Evolutionary conservation across 1,140 invertebrate species (phyloP).

Genomic region (Tetramorium simillimum): DNA sequence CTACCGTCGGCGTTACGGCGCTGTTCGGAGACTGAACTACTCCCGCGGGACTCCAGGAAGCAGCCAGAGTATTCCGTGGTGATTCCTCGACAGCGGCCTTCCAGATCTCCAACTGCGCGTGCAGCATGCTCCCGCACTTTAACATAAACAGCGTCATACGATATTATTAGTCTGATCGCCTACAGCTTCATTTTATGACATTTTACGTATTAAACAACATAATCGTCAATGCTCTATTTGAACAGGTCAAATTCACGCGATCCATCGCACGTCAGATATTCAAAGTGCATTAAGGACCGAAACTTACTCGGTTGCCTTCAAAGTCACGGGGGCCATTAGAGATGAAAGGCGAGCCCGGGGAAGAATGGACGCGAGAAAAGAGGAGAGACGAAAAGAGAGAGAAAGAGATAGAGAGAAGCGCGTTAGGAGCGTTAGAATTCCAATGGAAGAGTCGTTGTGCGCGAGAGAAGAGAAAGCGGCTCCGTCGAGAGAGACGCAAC

Average conservation of each 20-base stretch:
- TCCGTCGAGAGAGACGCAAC: constrained; percentile 71
- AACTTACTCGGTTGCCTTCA: not conserved
- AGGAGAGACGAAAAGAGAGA: not conserved
- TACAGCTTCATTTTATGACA: not conserved
- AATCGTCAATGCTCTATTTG: not conserved
- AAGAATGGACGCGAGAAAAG: constrained; percentile 7
- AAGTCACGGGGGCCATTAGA: not conserved
- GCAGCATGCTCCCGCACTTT: constrained; percentile 93
- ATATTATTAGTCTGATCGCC: not conserved
- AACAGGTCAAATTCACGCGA: not conserved
- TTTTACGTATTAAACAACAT: not conserved
- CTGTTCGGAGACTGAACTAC: constrained; percentile 77
- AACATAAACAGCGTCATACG: constrained; percentile 51
- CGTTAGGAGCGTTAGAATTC: constrained; percentile 79
- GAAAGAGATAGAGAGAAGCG: constrained; percentile 38
- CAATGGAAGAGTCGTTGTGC: constrained; percentile 65
- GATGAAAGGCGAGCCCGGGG: not conserved
- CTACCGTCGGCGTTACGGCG: constrained; percentile 46
- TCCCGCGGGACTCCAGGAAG: constrained; percentile 81
- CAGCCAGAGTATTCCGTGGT: constrained; percentile 82
- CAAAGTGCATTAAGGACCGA: not conserved
- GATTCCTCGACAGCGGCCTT: constrained; percentile 89
- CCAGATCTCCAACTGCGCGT: constrained; percentile 96
- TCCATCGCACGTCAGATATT: not conserved
- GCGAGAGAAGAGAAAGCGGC: constrained; percentile 81